These are phyloP conservation scores for Entomobrya proxima DNA, from an alignment of 2,888 invertebrate species.

Conservation along the genomic window DNA sequence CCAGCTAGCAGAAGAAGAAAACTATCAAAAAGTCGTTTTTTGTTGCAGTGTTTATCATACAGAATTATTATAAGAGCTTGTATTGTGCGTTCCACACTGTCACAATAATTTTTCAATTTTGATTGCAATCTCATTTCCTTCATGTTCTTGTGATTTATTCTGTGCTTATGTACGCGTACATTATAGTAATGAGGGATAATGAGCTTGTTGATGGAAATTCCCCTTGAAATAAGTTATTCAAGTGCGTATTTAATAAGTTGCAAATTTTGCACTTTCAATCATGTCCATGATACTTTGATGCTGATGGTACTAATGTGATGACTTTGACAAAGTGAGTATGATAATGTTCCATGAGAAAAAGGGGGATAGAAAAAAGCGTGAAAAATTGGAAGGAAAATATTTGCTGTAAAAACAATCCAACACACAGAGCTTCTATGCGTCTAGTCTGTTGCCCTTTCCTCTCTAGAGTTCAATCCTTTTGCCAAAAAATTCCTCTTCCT, in stretches of 20 bases:
- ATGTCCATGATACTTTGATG: too few species aligned
- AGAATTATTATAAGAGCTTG: not conserved
- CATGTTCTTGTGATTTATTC: not conserved
- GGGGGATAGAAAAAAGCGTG: not conserved
- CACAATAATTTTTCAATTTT: slow-evolving; percentile 5
- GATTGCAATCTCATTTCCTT: not conserved
- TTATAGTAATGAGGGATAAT: slow-evolving; percentile 20
- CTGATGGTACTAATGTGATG: too few species aligned
- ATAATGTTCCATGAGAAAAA: not conserved
- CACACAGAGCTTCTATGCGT: not conserved
- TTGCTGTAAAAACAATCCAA: not conserved
- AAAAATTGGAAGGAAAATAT: slow-evolving; percentile 35
- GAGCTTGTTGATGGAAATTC: slow-evolving; percentile 35
- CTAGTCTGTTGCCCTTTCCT: not conserved
- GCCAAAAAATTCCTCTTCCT: not conserved
- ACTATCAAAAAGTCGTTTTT: not conserved
- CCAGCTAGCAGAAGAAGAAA: too few species aligned
- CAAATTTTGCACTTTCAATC: too few species aligned
- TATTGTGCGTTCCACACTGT: not conserved
- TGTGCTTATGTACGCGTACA: not conserved
- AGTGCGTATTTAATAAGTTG: not conserved
- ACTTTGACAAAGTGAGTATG: not conserved
- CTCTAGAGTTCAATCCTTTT: not conserved
- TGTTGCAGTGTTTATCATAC: too few species aligned
- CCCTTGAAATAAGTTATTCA: not conserved